Evolutionary conservation across 2,113 vertebrate genomes (phyloP).

Genomic region (Sitta europaea): DNA sequence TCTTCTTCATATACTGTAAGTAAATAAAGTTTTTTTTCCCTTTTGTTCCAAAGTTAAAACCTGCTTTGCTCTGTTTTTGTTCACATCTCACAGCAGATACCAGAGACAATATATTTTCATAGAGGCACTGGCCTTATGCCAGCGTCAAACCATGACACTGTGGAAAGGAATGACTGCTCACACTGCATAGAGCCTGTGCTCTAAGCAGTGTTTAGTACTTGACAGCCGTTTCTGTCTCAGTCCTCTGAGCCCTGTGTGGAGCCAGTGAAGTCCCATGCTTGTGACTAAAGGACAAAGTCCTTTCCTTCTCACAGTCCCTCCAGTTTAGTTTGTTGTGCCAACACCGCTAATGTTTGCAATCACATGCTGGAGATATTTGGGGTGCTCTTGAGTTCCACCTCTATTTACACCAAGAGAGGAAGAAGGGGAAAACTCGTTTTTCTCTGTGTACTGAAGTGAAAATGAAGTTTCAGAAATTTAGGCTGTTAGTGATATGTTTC

Average conservation of each 20-base stretch:
- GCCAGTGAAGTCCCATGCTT: fast-evolving
- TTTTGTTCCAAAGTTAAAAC: no score
- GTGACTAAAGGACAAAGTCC: neutral
- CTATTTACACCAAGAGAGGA: neutral
- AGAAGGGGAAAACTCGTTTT: neutral
- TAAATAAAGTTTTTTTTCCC: no score
- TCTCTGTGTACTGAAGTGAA: neutral
- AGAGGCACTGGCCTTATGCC: no score
- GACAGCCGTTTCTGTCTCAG: neutral
- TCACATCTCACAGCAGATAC: no score
- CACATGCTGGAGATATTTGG: neutral
- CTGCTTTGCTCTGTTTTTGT: no score
- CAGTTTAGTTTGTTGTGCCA: neutral
- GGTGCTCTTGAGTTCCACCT: neutral
- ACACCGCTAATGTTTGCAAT: neutral
- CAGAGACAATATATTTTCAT: no score
- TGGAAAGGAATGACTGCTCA: neutral
- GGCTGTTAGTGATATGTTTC: neutral
- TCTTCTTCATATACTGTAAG: no score
- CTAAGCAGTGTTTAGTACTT: neutral
- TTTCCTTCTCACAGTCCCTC: neutral
- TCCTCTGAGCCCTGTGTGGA: neutral
- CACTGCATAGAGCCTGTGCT: neutral
- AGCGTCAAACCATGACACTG: no score
- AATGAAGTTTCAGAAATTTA: neutral